These are phyloP conservation scores for Cheracebus regulus DNA, from an alignment of 2,797 vertebrate genomes.

Conservation along the genomic window DNA sequence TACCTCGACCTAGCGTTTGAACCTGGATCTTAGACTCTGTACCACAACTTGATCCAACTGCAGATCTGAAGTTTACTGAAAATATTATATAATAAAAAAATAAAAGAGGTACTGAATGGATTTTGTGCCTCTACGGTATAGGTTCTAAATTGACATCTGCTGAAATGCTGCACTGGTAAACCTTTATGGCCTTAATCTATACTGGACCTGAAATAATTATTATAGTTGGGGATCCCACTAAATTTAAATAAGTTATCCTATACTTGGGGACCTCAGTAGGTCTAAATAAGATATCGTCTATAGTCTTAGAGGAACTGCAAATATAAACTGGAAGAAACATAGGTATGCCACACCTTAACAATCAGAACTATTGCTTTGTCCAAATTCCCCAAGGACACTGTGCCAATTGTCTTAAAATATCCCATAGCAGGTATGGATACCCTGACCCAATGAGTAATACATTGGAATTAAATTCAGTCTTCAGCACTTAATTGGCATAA, in stretches of 20 bases:
- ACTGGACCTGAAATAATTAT: neutral
- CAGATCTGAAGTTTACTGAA: neutral
- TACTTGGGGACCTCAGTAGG: neutral
- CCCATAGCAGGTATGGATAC: neutral
- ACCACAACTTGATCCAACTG: neutral
- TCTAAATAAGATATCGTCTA: neutral
- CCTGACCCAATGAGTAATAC: neutral
- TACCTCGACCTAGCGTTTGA: neutral
- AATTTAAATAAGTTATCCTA: neutral
- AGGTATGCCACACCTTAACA: neutral
- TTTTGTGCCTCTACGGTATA: neutral
- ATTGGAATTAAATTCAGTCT: neutral
- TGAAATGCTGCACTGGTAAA: neutral
- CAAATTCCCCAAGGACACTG: neutral
- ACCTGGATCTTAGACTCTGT: neutral
- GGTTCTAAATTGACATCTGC: neutral
- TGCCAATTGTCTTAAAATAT: neutral
- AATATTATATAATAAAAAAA: neutral
- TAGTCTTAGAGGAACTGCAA: neutral
- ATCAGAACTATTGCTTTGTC: neutral
- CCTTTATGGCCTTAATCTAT: neutral
- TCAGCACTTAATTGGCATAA: neutral
- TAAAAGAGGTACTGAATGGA: neutral
- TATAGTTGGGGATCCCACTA: neutral
- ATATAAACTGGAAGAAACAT: neutral